A percentile compares a stretch with the other conserved stretches of the same genome.
Conservation (phyloP, 1,140 invertebrate genomes). For the Drosophila santomea region DNA sequence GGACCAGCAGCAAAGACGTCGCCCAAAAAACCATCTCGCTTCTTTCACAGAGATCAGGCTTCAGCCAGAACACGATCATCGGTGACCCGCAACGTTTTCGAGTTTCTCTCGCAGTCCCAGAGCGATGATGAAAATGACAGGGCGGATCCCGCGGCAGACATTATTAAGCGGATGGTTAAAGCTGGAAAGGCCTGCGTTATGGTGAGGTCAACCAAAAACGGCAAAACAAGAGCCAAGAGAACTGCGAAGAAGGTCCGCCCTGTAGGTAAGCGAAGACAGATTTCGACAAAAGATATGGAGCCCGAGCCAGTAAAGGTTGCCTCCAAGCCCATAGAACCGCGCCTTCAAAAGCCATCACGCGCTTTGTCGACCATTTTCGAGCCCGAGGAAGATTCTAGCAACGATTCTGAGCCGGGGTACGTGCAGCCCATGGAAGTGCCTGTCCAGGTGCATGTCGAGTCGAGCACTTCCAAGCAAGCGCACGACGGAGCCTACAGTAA, state of each 20-base stretch:
- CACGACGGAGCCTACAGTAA: constrained; percentile 58
- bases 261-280: constrained; percentile 50
- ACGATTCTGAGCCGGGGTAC: constrained; percentile 1
- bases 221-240: constrained; percentile 29
- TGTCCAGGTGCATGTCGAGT: constrained; percentile 26
- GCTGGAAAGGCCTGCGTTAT: constrained; percentile 61
- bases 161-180: constrained; percentile 66
- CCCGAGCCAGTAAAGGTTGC: neutral
- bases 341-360: neutral
- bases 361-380: constrained; percentile 56
- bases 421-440: constrained; percentile 4
- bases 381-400: constrained; percentile 21
- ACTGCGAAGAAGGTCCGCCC: constrained; percentile 9
- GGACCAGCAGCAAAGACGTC: neutral
- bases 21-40: constrained; percentile 15
- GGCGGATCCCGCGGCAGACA: constrained; percentile 66
- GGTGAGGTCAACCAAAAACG: constrained; percentile 30
- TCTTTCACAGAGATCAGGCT: constrained; percentile 56
- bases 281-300: constrained; percentile 5
- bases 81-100: constrained; percentile 62
- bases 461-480: constrained; percentile 2
- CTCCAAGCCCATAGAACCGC: neutral
- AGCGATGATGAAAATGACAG: constrained; percentile 42
- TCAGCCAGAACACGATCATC: constrained; percentile 40
- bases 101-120: constrained; percentile 74